Conservation (phyloP, 2,113 vertebrate species). For the Triplophysa tibetana region DNA sequence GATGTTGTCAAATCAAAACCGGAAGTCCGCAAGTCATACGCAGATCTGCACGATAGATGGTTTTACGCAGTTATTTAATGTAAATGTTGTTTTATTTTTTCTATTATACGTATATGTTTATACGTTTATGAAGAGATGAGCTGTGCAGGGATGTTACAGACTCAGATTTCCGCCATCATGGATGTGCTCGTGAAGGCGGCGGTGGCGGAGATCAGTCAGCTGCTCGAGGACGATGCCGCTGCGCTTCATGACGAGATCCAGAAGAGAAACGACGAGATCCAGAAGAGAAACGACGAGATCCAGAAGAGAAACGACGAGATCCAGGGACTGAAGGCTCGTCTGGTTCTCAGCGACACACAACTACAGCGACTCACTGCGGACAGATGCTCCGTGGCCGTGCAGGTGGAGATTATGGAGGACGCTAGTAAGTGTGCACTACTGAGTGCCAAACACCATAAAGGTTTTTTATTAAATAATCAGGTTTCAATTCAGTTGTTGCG, state of each 20-base stretch:
- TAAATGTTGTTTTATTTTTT: neutral
- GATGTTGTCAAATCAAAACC: too few species aligned
- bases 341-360: conserved; percentile 44
- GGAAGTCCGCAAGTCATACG: too few species aligned
- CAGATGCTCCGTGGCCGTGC: conserved; percentile 23
- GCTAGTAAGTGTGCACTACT: neutral
- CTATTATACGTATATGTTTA: neutral
- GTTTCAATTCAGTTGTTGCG: too few species aligned
- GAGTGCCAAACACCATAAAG: too few species aligned
- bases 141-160: conserved; percentile 27
- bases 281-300: conserved; percentile 40
- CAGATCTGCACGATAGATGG: too few species aligned
- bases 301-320: conserved; percentile 44
- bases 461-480: too few species aligned
- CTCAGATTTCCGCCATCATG: conserved; percentile 52
- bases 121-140: conserved; percentile 6
- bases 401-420: conserved; percentile 26
- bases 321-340: conserved; percentile 42
- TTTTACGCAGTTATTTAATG: too few species aligned
- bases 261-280: conserved; percentile 39
- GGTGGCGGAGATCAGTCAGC: conserved; percentile 51
- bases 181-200: conserved; percentile 53
- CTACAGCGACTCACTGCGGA: conserved; percentile 5
- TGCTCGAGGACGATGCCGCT: conserved; percentile 48
- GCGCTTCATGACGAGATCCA: conserved; percentile 44